These are phyloP conservation scores for Siniperca knerii DNA, from an alignment of 2,113 vertebrate species.

Conservation along the genomic window DNA sequence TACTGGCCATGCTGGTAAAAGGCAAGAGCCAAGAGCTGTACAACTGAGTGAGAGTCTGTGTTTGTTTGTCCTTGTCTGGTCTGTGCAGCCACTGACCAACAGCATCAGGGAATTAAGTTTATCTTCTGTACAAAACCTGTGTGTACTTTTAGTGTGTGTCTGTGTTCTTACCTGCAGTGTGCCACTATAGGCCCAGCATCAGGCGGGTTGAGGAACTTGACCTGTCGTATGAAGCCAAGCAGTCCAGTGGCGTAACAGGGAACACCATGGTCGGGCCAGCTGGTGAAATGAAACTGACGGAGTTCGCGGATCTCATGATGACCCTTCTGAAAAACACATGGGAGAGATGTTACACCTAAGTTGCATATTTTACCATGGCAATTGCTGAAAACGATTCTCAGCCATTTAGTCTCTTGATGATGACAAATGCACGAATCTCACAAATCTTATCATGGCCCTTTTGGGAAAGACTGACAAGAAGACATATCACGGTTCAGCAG, in stretches of 20 bases:
- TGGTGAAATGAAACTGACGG: conserved; percentile 98
- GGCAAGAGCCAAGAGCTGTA: not conserved
- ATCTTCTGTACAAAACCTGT: conserved; percentile 11
- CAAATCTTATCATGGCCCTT: conserved; percentile 31
- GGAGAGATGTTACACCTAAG: not conserved
- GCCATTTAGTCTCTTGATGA: conserved; percentile 23
- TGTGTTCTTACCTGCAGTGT: conserved; percentile 82
- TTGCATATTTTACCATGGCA: not conserved
- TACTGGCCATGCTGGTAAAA: not conserved
- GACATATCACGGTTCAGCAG: conserved; percentile 52
- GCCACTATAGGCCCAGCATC: conserved; percentile 94
- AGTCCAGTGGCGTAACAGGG: conserved; percentile 97
- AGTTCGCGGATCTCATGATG: conserved; percentile 98
- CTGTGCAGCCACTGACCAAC: not conserved
- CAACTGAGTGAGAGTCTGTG: not conserved
- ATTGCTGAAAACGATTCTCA: not conserved
- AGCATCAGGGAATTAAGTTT: conserved; percentile 9
- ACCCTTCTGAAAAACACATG: conserved; percentile 89
- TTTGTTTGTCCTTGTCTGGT: conserved; percentile 28
- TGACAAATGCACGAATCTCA: conserved; percentile 28
- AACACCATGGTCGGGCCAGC: conserved; percentile 98
- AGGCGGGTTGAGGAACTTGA: conserved; percentile 97
- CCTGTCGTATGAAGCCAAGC: conserved; percentile 95
- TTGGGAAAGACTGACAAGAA: conserved; percentile 50
- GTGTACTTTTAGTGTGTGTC: not conserved